Base-by-base conservation (phyloP, 2,888 invertebrate species). In the Ctenicera cuprea region DNA sequence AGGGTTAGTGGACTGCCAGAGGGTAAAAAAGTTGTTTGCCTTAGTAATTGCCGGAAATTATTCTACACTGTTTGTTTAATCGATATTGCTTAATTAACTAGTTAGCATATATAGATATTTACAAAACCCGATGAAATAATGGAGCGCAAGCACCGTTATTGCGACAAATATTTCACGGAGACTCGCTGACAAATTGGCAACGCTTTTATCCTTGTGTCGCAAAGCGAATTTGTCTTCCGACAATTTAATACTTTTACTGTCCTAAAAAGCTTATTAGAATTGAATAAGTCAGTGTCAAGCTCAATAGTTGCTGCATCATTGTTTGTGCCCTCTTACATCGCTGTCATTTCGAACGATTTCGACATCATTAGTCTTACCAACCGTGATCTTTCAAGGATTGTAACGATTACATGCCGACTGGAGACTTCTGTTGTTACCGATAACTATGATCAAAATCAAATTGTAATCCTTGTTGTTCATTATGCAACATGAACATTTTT, bases 31-130 rank as follows among this genome's bases (percentile, higher is more conserved):
- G 79, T 70, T 85, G 84, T 85, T 85, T 83, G 78, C 82, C 78
- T 80, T 83, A 80, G 83, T 85, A 85, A 85, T 85, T 85, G 85
- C 84, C 85, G 85, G 85, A 85, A 85, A 84, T 82, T 80, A 82
- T 81, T 79, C 80, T 78, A 81, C 81, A 83, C 83, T 85, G 84
- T 84, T 73, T 69, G 78, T 82, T 78, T 82, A 84, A 85, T 85
- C 84, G 84, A 85, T 85, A 81, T 67, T 63, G 71, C 79, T 80
- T 84, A 83, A 83, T 74, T 74, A 74, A 73, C 69, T 73, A 69
- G 71, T 71, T 71, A 65, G 57, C 67, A 66, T 62, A 67, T 72
- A 66, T 61, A 68, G 68, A 68, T 68, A 68, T 68, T 68, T 64
- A 48, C 64, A 54, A 45, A 69, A 71, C 63, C 26, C 43, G 43